These are phyloP conservation scores for Gymnorhina tibicen DNA, from an alignment of 2,113 vertebrate species.

Conservation along the genomic window DNA sequence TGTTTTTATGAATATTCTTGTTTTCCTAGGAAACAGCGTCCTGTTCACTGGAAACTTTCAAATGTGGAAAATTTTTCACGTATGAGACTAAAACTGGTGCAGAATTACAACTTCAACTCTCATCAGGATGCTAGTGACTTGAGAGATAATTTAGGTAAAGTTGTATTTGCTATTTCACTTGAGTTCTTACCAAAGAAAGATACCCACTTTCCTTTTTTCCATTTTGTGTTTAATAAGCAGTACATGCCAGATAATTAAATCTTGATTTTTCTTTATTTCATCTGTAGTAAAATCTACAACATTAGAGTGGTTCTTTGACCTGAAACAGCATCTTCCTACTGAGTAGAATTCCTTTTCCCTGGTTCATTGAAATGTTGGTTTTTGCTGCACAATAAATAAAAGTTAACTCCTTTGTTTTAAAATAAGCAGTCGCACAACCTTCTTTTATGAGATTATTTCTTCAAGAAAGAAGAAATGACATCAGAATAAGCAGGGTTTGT, in stretches of 20 bases:
- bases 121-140: slow-evolving; percentile 92
- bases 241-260: neutral
- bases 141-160: slow-evolving; percentile 92
- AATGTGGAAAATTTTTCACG: slow-evolving; percentile 95
- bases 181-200: neutral
- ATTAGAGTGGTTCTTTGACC: neutral
- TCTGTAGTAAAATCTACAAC: neutral
- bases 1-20: neutral
- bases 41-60: slow-evolving; percentile 88
- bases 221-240: neutral
- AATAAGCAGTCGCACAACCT: neutral
- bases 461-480: neutral
- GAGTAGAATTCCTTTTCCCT: neutral
- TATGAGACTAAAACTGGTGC: slow-evolving; percentile 92
- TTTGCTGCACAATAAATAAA: neutral
- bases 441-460: neutral
- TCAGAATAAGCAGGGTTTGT: neutral
- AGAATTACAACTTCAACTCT: slow-evolving; percentile 87
- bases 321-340: neutral
- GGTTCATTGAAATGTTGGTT: neutral
- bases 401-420: neutral
- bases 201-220: neutral
- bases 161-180: neutral
- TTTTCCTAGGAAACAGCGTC: slow-evolving; percentile 76
- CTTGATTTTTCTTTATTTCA: neutral